Conservation (phyloP, 2,113 vertebrate species). For the Tichodroma muraria region DNA sequence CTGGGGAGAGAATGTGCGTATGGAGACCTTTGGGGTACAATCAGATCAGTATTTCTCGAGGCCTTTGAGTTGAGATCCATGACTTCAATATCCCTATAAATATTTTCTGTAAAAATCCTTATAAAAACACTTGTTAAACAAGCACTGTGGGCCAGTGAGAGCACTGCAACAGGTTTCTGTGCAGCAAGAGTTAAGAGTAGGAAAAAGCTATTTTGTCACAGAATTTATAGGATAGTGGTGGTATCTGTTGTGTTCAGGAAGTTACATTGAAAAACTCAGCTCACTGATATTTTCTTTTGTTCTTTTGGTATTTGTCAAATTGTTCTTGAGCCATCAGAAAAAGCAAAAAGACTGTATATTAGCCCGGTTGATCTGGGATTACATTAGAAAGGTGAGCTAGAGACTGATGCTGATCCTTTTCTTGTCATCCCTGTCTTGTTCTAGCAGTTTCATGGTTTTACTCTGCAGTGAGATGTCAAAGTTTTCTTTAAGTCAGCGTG, state of each 20-base stretch:
- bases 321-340: background rate
- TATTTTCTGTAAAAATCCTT: background rate
- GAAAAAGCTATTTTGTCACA: background rate
- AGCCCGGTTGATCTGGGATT: background rate
- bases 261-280: background rate
- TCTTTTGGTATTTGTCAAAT: background rate
- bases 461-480: background rate
- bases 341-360: background rate
- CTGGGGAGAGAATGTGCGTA: background rate
- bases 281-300: background rate
- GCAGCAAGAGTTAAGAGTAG: background rate
- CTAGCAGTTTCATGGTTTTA: background rate
- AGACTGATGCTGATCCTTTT: background rate
- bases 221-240: background rate
- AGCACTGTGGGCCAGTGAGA: background rate
- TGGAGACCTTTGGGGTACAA: background rate
- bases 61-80: background rate
- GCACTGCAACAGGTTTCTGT: background rate
- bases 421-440: background rate
- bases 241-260: background rate
- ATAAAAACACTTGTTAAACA: background rate
- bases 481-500: background rate
- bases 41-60: background rate
- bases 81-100: background rate
- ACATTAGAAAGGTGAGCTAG: background rate